Percentiles rank a stretch among this genome's conserved stretches.
Evolutionary conservation across 2,797 vertebrate species (phyloP).

Genomic region (Coracias cyanogaster): DNA sequence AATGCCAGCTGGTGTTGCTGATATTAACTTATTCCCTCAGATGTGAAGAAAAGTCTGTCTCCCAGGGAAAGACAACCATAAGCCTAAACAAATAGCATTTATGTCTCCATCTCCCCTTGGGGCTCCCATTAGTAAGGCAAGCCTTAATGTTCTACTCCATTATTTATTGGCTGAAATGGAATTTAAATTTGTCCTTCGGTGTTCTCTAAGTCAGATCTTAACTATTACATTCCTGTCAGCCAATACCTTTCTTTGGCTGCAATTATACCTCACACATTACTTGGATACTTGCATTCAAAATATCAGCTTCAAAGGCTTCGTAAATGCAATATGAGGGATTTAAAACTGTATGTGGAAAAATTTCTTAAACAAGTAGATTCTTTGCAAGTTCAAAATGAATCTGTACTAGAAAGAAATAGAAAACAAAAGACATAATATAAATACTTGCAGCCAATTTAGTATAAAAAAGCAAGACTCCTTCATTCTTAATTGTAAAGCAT

Average conservation of each 20-base stretch:
- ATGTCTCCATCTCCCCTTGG: neutral
- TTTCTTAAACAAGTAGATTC: neutral
- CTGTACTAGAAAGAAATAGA: neutral
- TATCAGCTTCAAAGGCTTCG: neutral
- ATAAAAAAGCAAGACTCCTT: neutral
- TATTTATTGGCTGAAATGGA: constrained; percentile 5
- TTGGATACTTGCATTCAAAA: neutral
- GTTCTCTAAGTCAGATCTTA: neutral
- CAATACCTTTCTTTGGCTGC: neutral
- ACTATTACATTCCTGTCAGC: neutral
- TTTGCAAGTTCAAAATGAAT: neutral
- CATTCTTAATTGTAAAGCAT: neutral
- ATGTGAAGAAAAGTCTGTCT: neutral
- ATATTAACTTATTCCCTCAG: neutral
- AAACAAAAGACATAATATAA: neutral
- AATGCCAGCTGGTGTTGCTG: neutral
- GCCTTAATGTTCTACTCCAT: neutral
- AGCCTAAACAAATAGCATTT: neutral
- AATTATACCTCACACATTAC: neutral
- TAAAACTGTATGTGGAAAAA: neutral
- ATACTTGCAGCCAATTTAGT: neutral
- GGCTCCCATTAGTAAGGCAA: neutral
- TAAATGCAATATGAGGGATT: neutral
- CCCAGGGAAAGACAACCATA: neutral
- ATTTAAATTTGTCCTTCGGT: neutral